Conservation (phyloP, 2,888 invertebrate species). For the Mactromeris polynyma region DNA sequence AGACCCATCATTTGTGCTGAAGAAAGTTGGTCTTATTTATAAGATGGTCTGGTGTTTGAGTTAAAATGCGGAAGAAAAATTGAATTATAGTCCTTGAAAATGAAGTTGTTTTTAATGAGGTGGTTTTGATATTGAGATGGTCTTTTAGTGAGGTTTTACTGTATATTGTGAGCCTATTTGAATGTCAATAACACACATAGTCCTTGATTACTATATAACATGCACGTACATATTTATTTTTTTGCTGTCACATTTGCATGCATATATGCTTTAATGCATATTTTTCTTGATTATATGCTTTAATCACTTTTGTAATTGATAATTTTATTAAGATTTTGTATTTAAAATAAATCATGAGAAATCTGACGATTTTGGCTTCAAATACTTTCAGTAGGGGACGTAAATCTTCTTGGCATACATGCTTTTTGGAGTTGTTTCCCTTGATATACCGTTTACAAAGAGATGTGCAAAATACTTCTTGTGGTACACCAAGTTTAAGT, state of each 20-base stretch:
- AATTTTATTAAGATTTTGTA: constrained; percentile 12
- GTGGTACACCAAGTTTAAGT: background rate
- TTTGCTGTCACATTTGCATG: background rate
- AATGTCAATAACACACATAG: background rate
- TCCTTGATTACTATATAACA: background rate
- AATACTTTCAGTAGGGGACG: background rate
- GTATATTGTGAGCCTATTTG: background rate
- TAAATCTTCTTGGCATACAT: background rate
- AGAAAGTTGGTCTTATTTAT: too few relatives aligned
- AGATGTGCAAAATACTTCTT: background rate
- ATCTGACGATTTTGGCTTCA: background rate
- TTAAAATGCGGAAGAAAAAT: too few relatives aligned
- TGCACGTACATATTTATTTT: background rate
- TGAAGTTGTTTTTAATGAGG: too few relatives aligned
- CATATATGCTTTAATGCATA: background rate
- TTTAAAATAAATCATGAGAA: background rate
- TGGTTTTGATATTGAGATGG: background rate
- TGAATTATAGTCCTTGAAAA: too few relatives aligned
- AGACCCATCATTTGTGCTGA: too few relatives aligned
- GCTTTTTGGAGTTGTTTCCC: background rate
- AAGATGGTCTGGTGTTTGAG: too few relatives aligned
- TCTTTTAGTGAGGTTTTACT: background rate
- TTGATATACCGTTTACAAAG: background rate
- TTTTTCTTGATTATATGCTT: background rate
- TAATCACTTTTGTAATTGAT: constrained; percentile 7